Conservation (phyloP, 2,888 invertebrate species). For the Tortricodes alternella region DNA sequence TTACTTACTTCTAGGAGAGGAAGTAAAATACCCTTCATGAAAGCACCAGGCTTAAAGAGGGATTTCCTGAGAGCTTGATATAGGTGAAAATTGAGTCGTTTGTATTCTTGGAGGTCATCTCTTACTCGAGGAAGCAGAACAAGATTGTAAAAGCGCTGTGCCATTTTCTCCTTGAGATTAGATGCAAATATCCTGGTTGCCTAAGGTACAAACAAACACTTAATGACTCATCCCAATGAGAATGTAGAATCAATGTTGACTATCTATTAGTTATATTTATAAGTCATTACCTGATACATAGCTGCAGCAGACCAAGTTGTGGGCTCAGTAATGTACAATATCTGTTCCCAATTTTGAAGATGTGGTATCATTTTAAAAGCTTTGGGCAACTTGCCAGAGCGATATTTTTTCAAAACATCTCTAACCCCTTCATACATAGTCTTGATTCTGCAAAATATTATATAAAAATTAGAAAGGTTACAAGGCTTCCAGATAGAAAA, state of each 20-base stretch:
- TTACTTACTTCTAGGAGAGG: slow-evolving; percentile 85
- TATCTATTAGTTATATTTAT: not conserved
- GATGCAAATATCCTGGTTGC: slow-evolving; percentile 98
- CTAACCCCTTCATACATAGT: slow-evolving; percentile 95
- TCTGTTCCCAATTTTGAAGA: slow-evolving; percentile 96
- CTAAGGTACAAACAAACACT: slow-evolving; percentile 54
- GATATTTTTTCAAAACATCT: slow-evolving; percentile 93
- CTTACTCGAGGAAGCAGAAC: slow-evolving; percentile 96
- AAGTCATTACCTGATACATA: slow-evolving; percentile 89
- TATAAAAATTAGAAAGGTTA: no score
- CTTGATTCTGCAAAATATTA: slow-evolving; percentile 80
- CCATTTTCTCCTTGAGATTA: slow-evolving; percentile 97
- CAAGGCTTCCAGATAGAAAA: no score
- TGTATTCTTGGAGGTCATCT: slow-evolving; percentile 97
- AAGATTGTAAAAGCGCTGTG: slow-evolving; percentile 96
- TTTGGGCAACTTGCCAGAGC: slow-evolving; percentile 98
- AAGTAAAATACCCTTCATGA: slow-evolving; percentile 95
- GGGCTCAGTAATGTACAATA: slow-evolving; percentile 93
- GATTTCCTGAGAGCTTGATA: slow-evolving; percentile 97
- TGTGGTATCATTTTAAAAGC: slow-evolving; percentile 98
- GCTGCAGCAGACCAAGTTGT: slow-evolving; percentile 99
- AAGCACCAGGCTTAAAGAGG: slow-evolving; percentile 97
- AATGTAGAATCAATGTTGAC: no score
- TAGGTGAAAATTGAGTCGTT: slow-evolving; percentile 96
- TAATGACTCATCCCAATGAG: not conserved